A percentile compares a stretch with the other conserved stretches of the same genome.
Conservation (phyloP, 2,113 vertebrate species). For the Coptodon bakossiorum region DNA sequence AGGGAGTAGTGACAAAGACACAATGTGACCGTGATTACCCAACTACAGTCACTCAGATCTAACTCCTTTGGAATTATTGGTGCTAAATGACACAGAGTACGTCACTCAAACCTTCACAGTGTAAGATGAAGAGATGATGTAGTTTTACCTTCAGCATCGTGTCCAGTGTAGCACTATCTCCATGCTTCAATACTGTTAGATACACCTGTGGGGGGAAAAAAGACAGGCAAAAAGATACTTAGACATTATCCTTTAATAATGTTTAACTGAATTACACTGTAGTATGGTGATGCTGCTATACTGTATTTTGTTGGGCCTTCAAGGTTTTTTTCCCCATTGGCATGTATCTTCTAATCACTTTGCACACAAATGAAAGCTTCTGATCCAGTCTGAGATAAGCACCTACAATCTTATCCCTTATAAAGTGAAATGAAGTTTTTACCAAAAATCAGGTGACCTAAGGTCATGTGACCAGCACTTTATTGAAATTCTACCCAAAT, state of each 20-base stretch:
- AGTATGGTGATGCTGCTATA: background rate
- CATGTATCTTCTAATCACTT: background rate
- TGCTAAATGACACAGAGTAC: background rate
- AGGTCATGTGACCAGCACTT: background rate
- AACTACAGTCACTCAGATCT: background rate
- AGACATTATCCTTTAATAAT: too few species aligned
- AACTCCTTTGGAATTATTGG: background rate
- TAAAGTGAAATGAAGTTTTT: background rate
- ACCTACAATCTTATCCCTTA: background rate
- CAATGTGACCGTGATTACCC: too few species aligned
- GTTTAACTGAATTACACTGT: background rate
- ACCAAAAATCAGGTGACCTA: background rate
- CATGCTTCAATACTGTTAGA: conserved; percentile 93
- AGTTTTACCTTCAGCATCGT: conserved; percentile 90
- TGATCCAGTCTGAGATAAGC: background rate
- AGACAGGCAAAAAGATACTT: background rate
- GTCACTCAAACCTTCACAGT: background rate
- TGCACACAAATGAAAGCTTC: background rate
- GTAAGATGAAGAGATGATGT: background rate
- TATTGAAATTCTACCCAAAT: background rate
- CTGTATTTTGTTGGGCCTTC: background rate
- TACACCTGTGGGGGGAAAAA: conserved; percentile 77
- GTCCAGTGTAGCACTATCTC: conserved; percentile 86
- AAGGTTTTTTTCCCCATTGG: accelerated
- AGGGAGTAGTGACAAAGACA: background rate